These are phyloP conservation scores for Neodiprion pinetum DNA, from an alignment of 1,140 invertebrate genomes.

Conservation along the genomic window DNA sequence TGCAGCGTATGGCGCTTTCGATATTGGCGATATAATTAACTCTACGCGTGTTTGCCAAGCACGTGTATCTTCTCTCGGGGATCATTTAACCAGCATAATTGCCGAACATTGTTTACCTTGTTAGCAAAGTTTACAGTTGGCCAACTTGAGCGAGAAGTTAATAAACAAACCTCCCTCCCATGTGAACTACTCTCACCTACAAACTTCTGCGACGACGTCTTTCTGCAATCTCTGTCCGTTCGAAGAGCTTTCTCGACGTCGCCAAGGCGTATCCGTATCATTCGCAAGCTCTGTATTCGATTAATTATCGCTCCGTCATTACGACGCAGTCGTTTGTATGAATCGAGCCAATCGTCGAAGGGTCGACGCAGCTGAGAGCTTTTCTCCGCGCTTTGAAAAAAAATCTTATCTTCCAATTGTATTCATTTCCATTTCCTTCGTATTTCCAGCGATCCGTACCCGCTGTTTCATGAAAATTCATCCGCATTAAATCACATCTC, in stretches of 20 bases:
- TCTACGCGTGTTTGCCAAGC: conserved; percentile 24
- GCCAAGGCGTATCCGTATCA: neutral
- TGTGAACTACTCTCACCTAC: conserved; percentile 47
- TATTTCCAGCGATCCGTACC: no score
- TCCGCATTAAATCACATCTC: no score
- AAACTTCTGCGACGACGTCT: conserved; percentile 47
- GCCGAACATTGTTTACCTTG: conserved; percentile 62
- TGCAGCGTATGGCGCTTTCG: no score
- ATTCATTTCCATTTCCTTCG: no score
- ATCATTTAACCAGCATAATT: conserved; percentile 62
- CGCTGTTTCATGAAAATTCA: no score
- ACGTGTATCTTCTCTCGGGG: conserved; percentile 31
- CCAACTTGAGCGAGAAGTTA: conserved; percentile 55
- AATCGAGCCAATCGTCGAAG: no score
- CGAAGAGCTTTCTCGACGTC: conserved; percentile 44
- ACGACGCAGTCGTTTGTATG: no score
- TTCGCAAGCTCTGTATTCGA: neutral
- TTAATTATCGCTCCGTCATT: no score
- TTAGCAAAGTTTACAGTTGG: conserved; percentile 52
- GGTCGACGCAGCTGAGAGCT: no score
- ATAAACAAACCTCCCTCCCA: conserved; percentile 51
- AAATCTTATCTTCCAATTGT: no score
- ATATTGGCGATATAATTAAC: no score
- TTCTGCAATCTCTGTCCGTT: conserved; percentile 59
- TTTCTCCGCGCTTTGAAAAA: no score